These are phyloP conservation scores for Euclidia mi DNA, from an alignment of 2,888 invertebrate genomes.

Conservation along the genomic window DNA sequence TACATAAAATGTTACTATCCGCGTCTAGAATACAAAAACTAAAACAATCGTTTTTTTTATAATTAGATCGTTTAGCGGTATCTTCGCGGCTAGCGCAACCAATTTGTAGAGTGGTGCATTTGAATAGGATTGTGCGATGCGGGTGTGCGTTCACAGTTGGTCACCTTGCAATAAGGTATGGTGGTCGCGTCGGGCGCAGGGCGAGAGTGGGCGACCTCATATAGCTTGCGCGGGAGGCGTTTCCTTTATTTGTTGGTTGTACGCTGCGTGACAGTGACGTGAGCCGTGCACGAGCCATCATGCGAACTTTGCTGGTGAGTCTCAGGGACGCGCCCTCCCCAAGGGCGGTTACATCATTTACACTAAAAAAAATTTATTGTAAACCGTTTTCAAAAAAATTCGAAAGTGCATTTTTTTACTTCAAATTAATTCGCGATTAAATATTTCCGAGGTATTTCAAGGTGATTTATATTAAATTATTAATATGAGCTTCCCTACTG, in stretches of 20 bases:
- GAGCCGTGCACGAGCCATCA: slow-evolving; percentile 75
- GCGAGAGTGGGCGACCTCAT: slow-evolving; percentile 89
- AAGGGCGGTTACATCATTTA: slow-evolving; percentile 63
- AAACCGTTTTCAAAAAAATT: slow-evolving; percentile 22
- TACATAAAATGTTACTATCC: slow-evolving; percentile 48
- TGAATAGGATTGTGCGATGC: slow-evolving; percentile 56
- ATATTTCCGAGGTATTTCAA: slow-evolving; percentile 40
- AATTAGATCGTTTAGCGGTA: slow-evolving; percentile 85
- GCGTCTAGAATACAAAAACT: slow-evolving; percentile 63
- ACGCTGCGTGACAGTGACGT: slow-evolving; percentile 85
- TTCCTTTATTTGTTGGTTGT: slow-evolving; percentile 89
- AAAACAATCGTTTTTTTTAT: slow-evolving; percentile 71
- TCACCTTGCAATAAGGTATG: slow-evolving; percentile 88
- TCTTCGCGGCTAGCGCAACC: slow-evolving; percentile 72
- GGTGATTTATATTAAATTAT: slow-evolving; percentile 30
- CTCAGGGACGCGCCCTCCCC: slow-evolving; percentile 57
- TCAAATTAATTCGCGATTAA: slow-evolving; percentile 5
- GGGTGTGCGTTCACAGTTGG: slow-evolving; percentile 75
- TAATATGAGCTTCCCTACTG: slow-evolving; percentile 7
- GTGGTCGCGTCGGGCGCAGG: slow-evolving; percentile 84
- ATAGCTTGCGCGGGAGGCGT: slow-evolving; percentile 84
- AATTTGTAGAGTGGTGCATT: slow-evolving; percentile 76
- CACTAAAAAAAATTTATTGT: slow-evolving; percentile 52
- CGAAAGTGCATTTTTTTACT: slow-evolving; percentile 27
- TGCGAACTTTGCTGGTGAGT: slow-evolving; percentile 87